Evolutionary conservation across 2,888 invertebrate species (phyloP).

Genomic region (Isotomurus palustris): DNA sequence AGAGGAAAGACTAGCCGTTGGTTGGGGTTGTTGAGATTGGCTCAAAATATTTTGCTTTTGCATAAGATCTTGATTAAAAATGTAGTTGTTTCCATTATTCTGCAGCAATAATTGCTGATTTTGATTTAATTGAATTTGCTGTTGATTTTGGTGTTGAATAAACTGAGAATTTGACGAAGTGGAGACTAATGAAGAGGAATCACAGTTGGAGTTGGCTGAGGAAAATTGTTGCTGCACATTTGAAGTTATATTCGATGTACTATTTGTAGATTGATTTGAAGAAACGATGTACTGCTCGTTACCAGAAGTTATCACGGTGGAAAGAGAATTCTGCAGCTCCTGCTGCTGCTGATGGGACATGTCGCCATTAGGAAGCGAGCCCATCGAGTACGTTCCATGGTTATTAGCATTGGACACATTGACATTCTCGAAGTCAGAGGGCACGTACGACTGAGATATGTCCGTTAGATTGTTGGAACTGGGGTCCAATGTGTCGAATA

Average conservation of each 20-base stretch:
- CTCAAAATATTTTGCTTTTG: constrained; percentile 2
- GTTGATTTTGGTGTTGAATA: constrained; percentile 34
- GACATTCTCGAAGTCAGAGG: constrained; percentile 43
- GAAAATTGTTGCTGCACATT: constrained; percentile 18
- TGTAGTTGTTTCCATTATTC: constrained; percentile 1
- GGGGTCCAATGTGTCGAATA: constrained; percentile 43
- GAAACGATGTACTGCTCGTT: constrained; percentile 29
- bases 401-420: constrained; percentile 17
- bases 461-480: constrained; percentile 45
- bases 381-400: constrained; percentile 22
- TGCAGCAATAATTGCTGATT: constrained; percentile 8
- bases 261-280: constrained; percentile 14
- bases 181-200: constrained; percentile 35
- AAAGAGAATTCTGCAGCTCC: neutral
- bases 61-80: constrained; percentile 18
- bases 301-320: constrained; percentile 17
- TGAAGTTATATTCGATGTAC: constrained; percentile 18
- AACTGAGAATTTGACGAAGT: constrained; percentile 18
- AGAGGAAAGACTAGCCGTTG: constrained; percentile 42
- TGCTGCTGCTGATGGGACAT: constrained; percentile 19
- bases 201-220: constrained; percentile 38
- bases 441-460: constrained; percentile 46
- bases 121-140: constrained; percentile 19
- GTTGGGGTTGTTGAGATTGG: constrained; percentile 8
- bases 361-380: constrained; percentile 23